Base-by-base conservation (phyloP, 2,888 invertebrate genomes). In the Synanthedon formicaeformis region DNA sequence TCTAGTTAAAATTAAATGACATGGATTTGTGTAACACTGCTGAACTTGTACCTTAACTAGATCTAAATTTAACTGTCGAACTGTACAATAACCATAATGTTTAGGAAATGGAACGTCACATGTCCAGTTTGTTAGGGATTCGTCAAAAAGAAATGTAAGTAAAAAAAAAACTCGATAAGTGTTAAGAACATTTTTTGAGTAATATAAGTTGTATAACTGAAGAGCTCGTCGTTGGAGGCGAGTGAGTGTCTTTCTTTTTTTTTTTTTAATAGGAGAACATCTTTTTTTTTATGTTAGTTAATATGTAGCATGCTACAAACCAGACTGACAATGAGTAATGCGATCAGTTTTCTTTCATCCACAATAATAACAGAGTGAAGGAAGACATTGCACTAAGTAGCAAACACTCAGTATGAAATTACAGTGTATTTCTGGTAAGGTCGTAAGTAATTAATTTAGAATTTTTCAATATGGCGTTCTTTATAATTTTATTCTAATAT, bases 401-500 rank as follows among this genome's bases (percentile, higher is more conserved):
- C 74, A 76, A 34, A 71, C 73, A 73, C 78, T 78, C 84, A 82
- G 76, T 83, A 82, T 82, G 53, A 85, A 86, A 86, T 87, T 86
- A 82, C 84, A 83, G 86, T 85, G 85, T 87, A 87, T 86, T 10
- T 34, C 83, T 85, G 81, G 76, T 86, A 85, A 84, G 85, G 80
- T 81, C 66, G 82, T 85, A 86, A 86, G 87, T 86, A 45, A 45
- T 79, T 84, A 86, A 84, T 84, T 81, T 85, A 85, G 84, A 75
- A 84, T 83, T 88, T 89, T 89, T 88, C 88, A 88, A 86, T 88
- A 88, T 84, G 88, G 87, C 87, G 81, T 88, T 87, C 83, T 84
- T 88, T 88, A 86, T 87, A 88, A 88, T 89, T 88, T 89, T 89
- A 88, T 89, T 23, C 88, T 89, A 89, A 89, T 90, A 90, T 90